Base-by-base conservation (phyloP, 2,113 vertebrate genomes). In the Phalacrocorax carbo region DNA sequence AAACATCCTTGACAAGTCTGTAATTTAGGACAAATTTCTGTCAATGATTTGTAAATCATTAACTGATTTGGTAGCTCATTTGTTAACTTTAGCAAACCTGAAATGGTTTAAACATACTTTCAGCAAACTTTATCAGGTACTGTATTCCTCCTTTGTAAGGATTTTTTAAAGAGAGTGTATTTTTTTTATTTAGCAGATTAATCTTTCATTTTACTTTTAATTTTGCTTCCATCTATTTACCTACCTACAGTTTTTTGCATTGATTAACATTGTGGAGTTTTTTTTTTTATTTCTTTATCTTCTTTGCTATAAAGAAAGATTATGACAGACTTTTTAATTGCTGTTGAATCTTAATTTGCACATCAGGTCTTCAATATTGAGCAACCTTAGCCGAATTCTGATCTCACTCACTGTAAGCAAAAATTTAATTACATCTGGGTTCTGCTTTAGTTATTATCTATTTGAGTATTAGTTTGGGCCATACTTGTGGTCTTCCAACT, bases 11-110 rank as follows among this genome's bases (percentile, higher is more conserved):
- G 84, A 82, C 61, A 96, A 68, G n/a, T 61, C 52, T 55, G 42
- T 73, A 86, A 94, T 90, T 89, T 75, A 93, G 62, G 87, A 92
- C 69, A 91, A 76, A 44, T 86, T 84, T 94, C 57, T 94, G 72
- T 82, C 84, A 91, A 60, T 1, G 0, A 82, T 82, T 64, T 93
- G 29, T 60, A 91, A 94, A 87, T 76, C 65, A 62, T 93, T 89
- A 89, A 54, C 72, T 29, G 84, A 27, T 75, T 48, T 2, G 1
- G 32, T 70, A 70, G 42, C 25, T 76, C 69, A 78, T 88, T 93
- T 79, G 79, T 82, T 92, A 85, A 61, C 11, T 82, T 79, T 25
- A 48, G 5, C 9, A 78, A 72, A 72, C 9, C 10, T 82, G 61
- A 84, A 95, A 82, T 17, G 1, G 1, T 66, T 79, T 51, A 76